Evolutionary conservation across 2,113 vertebrate species (phyloP), one percentile per base, ranked within the genome.

Genomic region (Colinus virginianus): DNA sequence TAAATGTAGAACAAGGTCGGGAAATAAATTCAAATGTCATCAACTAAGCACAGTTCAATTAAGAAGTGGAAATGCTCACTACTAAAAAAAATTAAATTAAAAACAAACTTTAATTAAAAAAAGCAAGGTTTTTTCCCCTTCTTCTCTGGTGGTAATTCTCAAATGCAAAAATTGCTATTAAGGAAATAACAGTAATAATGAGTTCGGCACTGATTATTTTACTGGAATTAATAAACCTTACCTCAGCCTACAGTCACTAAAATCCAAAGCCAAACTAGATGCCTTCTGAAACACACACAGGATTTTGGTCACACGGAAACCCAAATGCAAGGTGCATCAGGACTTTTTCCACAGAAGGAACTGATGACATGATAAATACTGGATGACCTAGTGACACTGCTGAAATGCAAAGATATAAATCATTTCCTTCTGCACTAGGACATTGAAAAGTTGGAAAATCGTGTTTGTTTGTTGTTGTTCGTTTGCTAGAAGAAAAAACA

Each of bases 201-300:
- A 90, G 26, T 58, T 91, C 77, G 46, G 34, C 45, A 78, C 4
- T 49, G 56, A 9, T 11, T 21, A 61, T 62, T 68, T 90, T 79
- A 72, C 77, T 67, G 46, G 48, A 77, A 90, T 70, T 67, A 91
- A 66, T 70, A 70, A 85, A 70, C 25, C 48, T 87, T 51, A 91
- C 32, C n/a, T 78, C 28, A 88, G 18, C 13, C 69, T 76, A 74
- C 17, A 67, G 48, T 62, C 8, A 8, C 3, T 11, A 87, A 30
- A 2, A 55, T 43, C 5, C 34, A 70, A 84, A 81, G 43, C 30
- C 58, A 88, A 71, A 81, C 28, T 23, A 95, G 81, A 72, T 21
- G 22, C 36, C 36, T 92, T 80, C 34, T 82, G 45, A 59, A 91
- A 61, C 20, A 66, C 20, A 88, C 4, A 53, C 1, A 30, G 5